Evolutionary conservation across 2,797 vertebrate species (phyloP), one percentile per base, ranked within the genome.

Genomic region (Gephyroberyx darwinii): DNA sequence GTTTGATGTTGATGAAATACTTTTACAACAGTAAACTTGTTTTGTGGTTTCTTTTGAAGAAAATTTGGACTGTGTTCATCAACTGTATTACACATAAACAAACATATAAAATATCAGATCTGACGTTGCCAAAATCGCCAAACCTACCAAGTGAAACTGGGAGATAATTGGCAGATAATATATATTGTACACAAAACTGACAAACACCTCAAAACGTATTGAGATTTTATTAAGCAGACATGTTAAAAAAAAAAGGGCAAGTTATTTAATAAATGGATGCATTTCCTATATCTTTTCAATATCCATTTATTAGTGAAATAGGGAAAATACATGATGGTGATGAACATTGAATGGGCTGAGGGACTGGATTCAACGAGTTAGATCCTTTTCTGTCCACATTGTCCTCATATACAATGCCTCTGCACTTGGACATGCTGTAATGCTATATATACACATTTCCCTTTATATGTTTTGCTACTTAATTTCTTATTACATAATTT

Each of bases 201-300:
- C 41, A 74, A 57, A 76, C 62, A 61, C 2, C 1, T 60, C 10
- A 54, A 52, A 73, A 45, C 68, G 55, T 52, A 61, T 58, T 75
- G 19, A 65, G 8, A 16, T 68, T 84, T 86, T 82, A 81, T 50
- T 73, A 57, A 73, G 53, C 56, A 74, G 41, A 70, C 59, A 66
- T 31, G 45, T 79, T 35, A 72, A 77, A 54, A 72, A 72, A 77
- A 54, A 72, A 61, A 80, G 80, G 51, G 68, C 67, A 75, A 52
- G 53, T 65, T 47, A 19, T 84, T 80, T 64, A 69, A 77, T 71
- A 31, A 81, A 88, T 83, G 39, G 51, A 78, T 79, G 31, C 31
- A 13, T 69, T 65, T 17, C n/a, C 59, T 61, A 53, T 1, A 55
- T 13, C 4, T 55, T 41, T 82, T 69, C 72, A 75, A 78, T 71